Percentiles rank a stretch among this genome's conserved stretches.
Conservation (phyloP, 2,797 vertebrate genomes). For the Manis javanica region DNA sequence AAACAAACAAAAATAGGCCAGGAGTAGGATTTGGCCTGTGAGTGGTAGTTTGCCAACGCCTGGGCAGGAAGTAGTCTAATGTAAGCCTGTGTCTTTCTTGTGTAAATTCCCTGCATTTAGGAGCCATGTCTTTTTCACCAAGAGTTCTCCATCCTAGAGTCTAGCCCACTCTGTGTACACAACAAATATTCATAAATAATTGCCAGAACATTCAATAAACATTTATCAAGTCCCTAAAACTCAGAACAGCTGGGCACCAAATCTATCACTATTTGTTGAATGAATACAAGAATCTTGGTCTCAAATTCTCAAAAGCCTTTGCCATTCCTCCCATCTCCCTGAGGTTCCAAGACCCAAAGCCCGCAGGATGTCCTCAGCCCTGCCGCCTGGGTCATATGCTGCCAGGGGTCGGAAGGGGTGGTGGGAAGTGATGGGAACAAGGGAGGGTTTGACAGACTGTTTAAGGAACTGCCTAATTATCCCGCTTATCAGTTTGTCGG, state of each 20-base stretch:
- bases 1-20: neutral
- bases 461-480: slow-evolving; percentile 43
- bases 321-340: neutral
- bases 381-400: neutral
- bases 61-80: too few relatives aligned
- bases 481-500: slow-evolving; percentile 54
- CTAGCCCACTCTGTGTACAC: neutral
- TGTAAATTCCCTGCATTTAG: neutral
- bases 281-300: neutral
- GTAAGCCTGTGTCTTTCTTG: neutral
- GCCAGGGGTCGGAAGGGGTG: neutral
- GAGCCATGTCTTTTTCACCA: neutral
- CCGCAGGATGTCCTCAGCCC: neutral
- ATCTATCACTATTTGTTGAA: neutral
- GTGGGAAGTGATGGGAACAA: neutral
- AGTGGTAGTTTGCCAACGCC: neutral
- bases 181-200: neutral
- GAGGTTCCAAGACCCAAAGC: neutral
- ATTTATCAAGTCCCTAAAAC: neutral
- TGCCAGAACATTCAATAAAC: slow-evolving; percentile 5
- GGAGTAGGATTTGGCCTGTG: neutral
- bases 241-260: neutral
- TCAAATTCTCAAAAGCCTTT: neutral
- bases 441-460: neutral
- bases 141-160: neutral